Base-by-base conservation (phyloP, 2,888 invertebrate genomes). In the Blomia tropicalis region DNA sequence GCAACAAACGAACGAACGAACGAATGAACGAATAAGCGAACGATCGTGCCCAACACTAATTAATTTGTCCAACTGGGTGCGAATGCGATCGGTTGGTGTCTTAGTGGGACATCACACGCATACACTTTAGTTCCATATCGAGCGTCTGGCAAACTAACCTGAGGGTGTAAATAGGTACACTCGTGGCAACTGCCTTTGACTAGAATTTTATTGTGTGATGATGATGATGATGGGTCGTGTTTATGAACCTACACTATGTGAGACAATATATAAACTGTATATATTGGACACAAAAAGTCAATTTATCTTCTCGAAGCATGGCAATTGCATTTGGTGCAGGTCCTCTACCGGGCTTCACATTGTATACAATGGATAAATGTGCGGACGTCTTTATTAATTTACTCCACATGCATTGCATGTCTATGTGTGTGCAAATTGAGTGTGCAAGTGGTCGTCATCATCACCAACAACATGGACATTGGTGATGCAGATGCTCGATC, bases 301-400 rank as follows among this genome's bases (percentile, higher is more conserved):
- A n/a, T 41, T n/a, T 41, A 14, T 41, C 41, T 41, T 14, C n/a
- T n/a, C n/a, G n/a, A n/a, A n/a, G n/a, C n/a, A n/a, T n/a, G n/a
- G n/a, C n/a, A 41, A 17, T 41, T 41, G 41, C n/a, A n/a, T n/a
- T 41, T 14, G n/a, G 14, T 41, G 14, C n/a, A 41, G 36, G 36
- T 17, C 36, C 36, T 36, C 36, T 36, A 11, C n/a, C n/a, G n/a
- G n/a, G n/a, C 36, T 36, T 36, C 17, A 11, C 36, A 36, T 17
- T 36, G 36, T 36, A 17, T 17, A 36, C 36, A 7, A 36, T 36
- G 36, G 7, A 7, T 11, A 36, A 7, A 36, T 17, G 36, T 11
- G 36, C 36, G 23, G 51, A 47, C 51, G 51, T 47, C 51, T 47
- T 47, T 47, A 47, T 47, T 47, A 47, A 47, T 47, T 47, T 47